These are phyloP conservation scores for Ceratina calcarata DNA, from an alignment of 1,140 invertebrate species.

Conservation along the genomic window DNA sequence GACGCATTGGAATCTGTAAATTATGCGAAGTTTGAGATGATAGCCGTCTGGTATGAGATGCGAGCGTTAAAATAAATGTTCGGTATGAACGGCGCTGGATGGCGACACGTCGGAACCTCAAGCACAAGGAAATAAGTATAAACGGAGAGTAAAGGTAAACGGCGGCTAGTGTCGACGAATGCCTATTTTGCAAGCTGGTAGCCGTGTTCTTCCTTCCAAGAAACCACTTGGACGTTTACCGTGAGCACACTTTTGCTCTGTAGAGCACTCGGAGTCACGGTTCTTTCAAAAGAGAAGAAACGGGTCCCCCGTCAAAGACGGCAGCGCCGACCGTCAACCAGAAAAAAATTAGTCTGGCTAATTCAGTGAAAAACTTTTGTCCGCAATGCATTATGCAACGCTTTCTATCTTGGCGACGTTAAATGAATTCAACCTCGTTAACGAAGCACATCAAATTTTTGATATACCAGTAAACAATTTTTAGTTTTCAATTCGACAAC, in stretches of 20 bases:
- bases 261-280: conserved; percentile 50
- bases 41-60: neutral
- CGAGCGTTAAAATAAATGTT: conserved; percentile 42
- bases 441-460: too few species aligned
- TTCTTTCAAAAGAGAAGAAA: conserved; percentile 52
- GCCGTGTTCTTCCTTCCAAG: conserved; percentile 70
- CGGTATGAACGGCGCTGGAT: conserved; percentile 2
- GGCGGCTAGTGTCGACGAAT: conserved; percentile 64
- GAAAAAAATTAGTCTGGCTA: conserved; percentile 53
- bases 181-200: conserved; percentile 75
- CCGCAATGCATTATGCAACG: neutral
- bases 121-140: conserved; percentile 41
- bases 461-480: too few species aligned
- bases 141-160: conserved; percentile 64
- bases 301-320: conserved; percentile 34
- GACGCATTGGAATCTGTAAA: neutral
- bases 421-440: neutral
- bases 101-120: conserved; percentile 26
- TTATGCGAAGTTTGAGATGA: neutral
- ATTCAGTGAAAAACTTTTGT: conserved; percentile 22
- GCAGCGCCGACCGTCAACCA: conserved; percentile 47
- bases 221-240: conserved; percentile 70
- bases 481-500: too few species aligned
- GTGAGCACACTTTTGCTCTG: conserved; percentile 65
- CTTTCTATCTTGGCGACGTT: neutral